Base-by-base conservation (phyloP, 1,140 invertebrate species). In the Arctopsyche grandis region DNA sequence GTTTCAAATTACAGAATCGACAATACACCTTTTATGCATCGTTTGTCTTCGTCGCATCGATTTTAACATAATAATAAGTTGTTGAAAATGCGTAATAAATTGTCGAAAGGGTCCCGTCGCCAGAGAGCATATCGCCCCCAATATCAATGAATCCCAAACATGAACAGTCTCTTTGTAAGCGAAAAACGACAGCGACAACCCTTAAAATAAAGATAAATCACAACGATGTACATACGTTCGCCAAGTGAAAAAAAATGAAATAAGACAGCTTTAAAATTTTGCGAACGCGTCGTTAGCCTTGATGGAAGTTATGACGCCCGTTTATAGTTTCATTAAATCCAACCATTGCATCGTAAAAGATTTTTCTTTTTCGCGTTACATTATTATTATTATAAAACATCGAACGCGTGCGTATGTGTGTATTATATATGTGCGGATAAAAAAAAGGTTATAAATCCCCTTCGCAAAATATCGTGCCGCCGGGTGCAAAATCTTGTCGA, bases 401-500 rank as follows among this genome's bases (percentile, higher is more conserved):
- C 16, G 56, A 60, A 60, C 56, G 19, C 19, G 29, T 38, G 7
- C 29, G 29, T 38, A n/a, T 38, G 29, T 52, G 48, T 52, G 48
- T 52, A 12, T 46, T 46, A 46, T 46, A 46, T 14, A 12, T 14
- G 16, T 52, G 48, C 29, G 3, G 7, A 52, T n/a, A 52, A 21
- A 44, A 71, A 71, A 74, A 74, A 74, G 48, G 71, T 74, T 74
- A 56, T 52, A 44, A 38, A 74, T 74, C 71, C 52, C 71, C 52
- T 58, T 74, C 22, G 14, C 46, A 52, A 66, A 74, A 46, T 29
- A 74, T 74, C 48, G 71, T 56, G 46, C 71, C 71, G 71, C 71
- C 71, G 71, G 71, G 71, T 74, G 71, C 71, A 74, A 74, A 74
- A 74, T 74, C 71, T 58, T 29, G 71, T 74, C 14, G 22, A 24